Conservation (phyloP, 2,888 invertebrate species). For the Pyrrhosoma nymphula region DNA sequence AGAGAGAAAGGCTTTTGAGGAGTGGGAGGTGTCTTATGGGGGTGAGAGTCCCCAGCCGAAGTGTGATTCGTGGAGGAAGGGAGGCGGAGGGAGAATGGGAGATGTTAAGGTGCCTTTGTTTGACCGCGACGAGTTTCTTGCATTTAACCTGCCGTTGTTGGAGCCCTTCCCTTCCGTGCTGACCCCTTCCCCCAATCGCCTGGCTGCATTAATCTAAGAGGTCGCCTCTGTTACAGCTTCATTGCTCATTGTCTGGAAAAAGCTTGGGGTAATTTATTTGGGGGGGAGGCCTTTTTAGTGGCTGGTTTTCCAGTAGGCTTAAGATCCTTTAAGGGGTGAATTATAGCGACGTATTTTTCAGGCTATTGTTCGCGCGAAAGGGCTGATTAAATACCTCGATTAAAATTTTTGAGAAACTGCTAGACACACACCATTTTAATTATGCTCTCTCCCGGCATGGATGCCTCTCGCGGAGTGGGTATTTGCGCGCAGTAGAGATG, state of each 20-base stretch:
- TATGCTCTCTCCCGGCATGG: not conserved
- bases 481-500: too few species aligned
- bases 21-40: not conserved
- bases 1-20: not conserved
- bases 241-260: slow-evolving; percentile 65
- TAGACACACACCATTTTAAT: not conserved
- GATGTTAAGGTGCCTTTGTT: slow-evolving; percentile 34
- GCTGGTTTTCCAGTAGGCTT: slow-evolving; percentile 52
- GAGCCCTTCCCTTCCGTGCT: not conserved
- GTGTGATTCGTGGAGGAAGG: not conserved
- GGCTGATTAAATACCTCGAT: slow-evolving; percentile 57
- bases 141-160: slow-evolving; percentile 49
- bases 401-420: slow-evolving; percentile 50
- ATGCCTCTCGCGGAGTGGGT: not conserved
- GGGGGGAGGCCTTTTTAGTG: slow-evolving; percentile 2
- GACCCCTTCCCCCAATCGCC: slow-evolving; percentile 16
- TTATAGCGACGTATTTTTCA: slow-evolving; percentile 48
- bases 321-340: slow-evolving; percentile 31
- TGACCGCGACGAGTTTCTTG: slow-evolving; percentile 56
- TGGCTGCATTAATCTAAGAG: slow-evolving; percentile 59
- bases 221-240: slow-evolving; percentile 56
- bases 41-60: not conserved
- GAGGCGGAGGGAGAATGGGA: not conserved
- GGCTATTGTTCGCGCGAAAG: not conserved
- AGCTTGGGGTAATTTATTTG: slow-evolving; percentile 56